Base-by-base conservation (phyloP, 2,888 invertebrate species). In the Gibbula magus region DNA sequence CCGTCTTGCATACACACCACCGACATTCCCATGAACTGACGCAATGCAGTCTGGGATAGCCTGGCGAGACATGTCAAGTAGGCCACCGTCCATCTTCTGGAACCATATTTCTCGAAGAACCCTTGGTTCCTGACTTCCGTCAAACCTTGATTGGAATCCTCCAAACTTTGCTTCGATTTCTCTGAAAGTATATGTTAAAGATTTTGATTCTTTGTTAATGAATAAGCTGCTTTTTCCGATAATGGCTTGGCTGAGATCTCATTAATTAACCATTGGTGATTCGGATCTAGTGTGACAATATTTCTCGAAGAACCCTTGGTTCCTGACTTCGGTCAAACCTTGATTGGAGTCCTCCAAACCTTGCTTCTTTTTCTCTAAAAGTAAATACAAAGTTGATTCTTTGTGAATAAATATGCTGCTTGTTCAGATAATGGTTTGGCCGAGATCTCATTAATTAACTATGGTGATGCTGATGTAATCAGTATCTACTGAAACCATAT, bases 11-110 rank as follows among this genome's bases (percentile, higher is more conserved):
- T 79, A n/a, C 81, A 84, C 13, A 80, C 81, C 74, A 83, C 54
- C 13, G 78, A 74, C 51, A 82, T 83, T 16, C 80, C 83, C 75
- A 84, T 83, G 67, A 76, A 78, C 77, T 85, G 81, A 75, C 79
- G 80, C 80, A 77, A n/a, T 2, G 83, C 77, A 22, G 81, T 80
- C 80, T 83, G 83, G 35, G 81, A 81, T 22, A 81, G 54, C 16
- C 83, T 66, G 22, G 80, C 45, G 22, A 78, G 39, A 51, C 74
- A 78, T 18, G 79, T 52, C 32, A 81, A 25, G 51, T 74, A 81
- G 20, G 81, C 83, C 16, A 80, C 77, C 0, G 70, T 53, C 83
- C 83, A 83, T 0, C 83, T 75, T 16, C 61, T 25, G 25, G 61
- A 61, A 0, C 61, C 61, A 25, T 61, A 61, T 29, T 61, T 61